A percentile compares a stretch with the other conserved stretches of the same genome.
Evolutionary conservation across 2,888 invertebrate species (phyloP).

Genomic region (Calliopum simillimum): DNA sequence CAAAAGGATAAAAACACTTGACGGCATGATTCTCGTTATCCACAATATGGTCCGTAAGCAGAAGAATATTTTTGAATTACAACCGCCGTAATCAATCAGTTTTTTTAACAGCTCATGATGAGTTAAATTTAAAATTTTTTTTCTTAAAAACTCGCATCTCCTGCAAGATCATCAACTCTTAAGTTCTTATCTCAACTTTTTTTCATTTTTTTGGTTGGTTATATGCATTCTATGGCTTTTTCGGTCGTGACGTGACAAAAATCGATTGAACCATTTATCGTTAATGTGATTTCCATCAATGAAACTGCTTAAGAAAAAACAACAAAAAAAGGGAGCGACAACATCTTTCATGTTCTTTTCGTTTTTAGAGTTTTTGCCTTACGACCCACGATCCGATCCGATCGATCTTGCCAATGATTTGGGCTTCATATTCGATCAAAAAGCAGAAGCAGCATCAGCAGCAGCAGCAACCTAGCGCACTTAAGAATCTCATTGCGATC

Average conservation of each 20-base stretch:
- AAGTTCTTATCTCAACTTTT: conserved; percentile 8
- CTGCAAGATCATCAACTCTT: conserved; percentile 20
- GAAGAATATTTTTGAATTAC: not conserved
- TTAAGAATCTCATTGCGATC: not conserved
- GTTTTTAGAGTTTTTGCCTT: not conserved
- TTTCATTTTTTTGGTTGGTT: not conserved
- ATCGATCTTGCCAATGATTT: conserved; percentile 34
- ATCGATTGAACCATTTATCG: conserved; percentile 37
- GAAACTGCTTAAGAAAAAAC: not conserved
- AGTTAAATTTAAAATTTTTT: not conserved
- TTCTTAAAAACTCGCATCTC: not conserved
- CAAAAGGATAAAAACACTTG: not conserved
- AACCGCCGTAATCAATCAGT: conserved; percentile 14
- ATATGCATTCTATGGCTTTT: conserved; percentile 7
- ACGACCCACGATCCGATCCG: conserved; percentile 35
- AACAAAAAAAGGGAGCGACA: conserved; percentile 9
- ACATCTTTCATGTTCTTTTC: not conserved
- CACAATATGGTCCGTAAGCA: too few species aligned
- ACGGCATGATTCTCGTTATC: not conserved
- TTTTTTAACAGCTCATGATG: not conserved
- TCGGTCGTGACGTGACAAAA: conserved; percentile 37
- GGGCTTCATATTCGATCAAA: conserved; percentile 20
- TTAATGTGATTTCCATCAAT: conserved; percentile 25
- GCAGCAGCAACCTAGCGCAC: not conserved
- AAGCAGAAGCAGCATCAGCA: not conserved